A percentile compares a stretch with the other conserved stretches of the same genome.
Evolutionary conservation across 35 echinoderm and acorn worm genomes (phyloP).

Genomic region (Apostichopus japonicus): DNA sequence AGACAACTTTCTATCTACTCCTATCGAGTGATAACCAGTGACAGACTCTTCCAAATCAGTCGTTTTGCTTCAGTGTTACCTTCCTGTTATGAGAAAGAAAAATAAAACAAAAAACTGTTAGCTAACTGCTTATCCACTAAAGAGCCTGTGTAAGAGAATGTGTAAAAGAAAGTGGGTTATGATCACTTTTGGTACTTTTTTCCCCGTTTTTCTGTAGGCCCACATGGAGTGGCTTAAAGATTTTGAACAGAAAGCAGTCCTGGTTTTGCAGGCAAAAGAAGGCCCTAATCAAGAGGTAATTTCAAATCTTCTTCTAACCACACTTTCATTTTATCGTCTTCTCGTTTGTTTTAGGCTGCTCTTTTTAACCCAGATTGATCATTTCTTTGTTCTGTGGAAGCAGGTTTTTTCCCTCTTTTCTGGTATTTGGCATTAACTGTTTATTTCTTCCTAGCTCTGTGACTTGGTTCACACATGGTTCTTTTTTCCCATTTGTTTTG

Average conservation of each 20-base stretch:
- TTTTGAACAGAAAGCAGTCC: slow-evolving; percentile 75
- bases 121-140: too few species aligned
- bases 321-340: not conserved
- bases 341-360: too few species aligned
- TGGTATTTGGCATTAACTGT: not conserved
- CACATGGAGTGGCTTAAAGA: slow-evolving; percentile 75
- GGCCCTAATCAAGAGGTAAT: slow-evolving; percentile 27
- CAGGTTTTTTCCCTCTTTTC: not conserved
- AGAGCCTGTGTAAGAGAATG: too few species aligned
- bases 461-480: not conserved
- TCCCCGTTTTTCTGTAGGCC: slow-evolving; percentile 22
- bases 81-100: too few species aligned
- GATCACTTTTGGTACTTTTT: not conserved
- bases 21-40: too few species aligned
- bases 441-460: not conserved
- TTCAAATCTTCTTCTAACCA: not conserved
- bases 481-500: not conserved
- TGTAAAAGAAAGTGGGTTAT: too few species aligned
- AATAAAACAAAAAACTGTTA: too few species aligned
- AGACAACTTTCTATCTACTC: too few species aligned
- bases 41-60: too few species aligned
- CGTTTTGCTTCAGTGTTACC: too few species aligned
- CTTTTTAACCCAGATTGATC: too few species aligned
- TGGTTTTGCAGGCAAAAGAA: slow-evolving; percentile 60
- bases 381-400: too few species aligned